Evolutionary conservation across 37 sponge, comb jelly and placozoan species (phyloP), one percentile per base, ranked within the genome.

Genomic region (Cladorhizidae sp.): DNA sequence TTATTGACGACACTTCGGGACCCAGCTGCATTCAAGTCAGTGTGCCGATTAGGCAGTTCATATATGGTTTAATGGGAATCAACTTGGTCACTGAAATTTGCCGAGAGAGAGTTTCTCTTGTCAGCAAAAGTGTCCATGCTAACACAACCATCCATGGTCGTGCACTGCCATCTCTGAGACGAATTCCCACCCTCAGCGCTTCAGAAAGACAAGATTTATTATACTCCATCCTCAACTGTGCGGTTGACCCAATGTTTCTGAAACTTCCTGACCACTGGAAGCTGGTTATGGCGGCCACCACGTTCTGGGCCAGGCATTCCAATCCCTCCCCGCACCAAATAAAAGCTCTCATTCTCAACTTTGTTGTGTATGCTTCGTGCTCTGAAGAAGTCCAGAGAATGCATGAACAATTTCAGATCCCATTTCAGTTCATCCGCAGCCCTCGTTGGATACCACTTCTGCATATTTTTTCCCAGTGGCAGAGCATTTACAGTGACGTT

Each of bases 381-480:
- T 57, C 41, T 25, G 51, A 29, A 11, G 62, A 57, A 23, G 57
- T 59, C 12, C 50, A 40, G 0, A 21, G 33, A 3, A 40, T 77
- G 45, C 64, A 33, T 17, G 14, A 28, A 21, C 21, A 57, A 8
- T 57, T 57, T 36, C 12, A 28, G 0, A 75, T 75, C 21, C 58
- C 76, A 54, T n/a, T 36, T 57, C 56, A 26, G 26, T 84, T 84
- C 20, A 42, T 56, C n/a, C 67, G 67, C 3, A 59, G 77, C 28
- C 64, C 58, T 0, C 67, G 75, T 40, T 84, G 84, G 84, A 54
- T 87, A 77, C 21, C 20, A 9, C 54, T 69, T 15, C 28, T 86
- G 32, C 87, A 91, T 63, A 38, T 42, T 21, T 87, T 79, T 39
- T 62, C 80, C 31, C 84, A 91, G 70, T 91, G 92, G 92, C 92